A percentile compares a stretch with the other conserved stretches of the same genome.
phyloP scores from a whole-genome alignment of 2,113 vertebrate species.

The Galemys pyrenaicus region DNA sequence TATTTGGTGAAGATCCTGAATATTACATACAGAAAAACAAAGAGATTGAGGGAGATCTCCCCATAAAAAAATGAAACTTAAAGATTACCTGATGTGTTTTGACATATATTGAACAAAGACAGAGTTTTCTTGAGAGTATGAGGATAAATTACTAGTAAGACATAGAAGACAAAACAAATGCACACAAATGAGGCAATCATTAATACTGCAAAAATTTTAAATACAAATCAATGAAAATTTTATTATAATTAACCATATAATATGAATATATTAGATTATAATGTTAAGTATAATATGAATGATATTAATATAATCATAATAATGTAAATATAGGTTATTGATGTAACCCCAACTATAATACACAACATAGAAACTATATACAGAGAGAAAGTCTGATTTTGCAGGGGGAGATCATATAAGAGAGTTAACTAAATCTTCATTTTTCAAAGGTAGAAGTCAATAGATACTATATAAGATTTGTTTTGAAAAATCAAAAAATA shows the following conservation, averaged over 20 bases:
- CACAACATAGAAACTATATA: not conserved
- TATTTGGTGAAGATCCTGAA: too few species aligned
- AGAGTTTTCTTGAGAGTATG: not conserved
- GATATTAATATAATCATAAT: not conserved
- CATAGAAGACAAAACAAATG: not conserved
- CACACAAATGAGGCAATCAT: constrained; percentile 8
- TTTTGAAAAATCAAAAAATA: not conserved
- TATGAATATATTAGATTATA: too few species aligned
- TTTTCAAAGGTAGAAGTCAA: not conserved
- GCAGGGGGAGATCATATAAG: not conserved
- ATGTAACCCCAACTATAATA: not conserved
- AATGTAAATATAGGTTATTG: not conserved
- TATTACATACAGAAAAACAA: not conserved
- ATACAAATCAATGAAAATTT: not conserved
- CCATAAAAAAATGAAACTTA: not conserved
- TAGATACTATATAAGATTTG: not conserved
- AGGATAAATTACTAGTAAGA: not conserved
- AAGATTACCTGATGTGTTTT: not conserved
- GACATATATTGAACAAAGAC: not conserved
- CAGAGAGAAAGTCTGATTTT: not conserved
- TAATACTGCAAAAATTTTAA: not conserved
- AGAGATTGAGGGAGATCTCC: not conserved
- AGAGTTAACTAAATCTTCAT: not conserved
- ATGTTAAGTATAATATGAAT: too few species aligned
- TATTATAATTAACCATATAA: not conserved